Conservation (phyloP, 2,797 vertebrate genomes). For the Propithecus perrieri region DNA sequence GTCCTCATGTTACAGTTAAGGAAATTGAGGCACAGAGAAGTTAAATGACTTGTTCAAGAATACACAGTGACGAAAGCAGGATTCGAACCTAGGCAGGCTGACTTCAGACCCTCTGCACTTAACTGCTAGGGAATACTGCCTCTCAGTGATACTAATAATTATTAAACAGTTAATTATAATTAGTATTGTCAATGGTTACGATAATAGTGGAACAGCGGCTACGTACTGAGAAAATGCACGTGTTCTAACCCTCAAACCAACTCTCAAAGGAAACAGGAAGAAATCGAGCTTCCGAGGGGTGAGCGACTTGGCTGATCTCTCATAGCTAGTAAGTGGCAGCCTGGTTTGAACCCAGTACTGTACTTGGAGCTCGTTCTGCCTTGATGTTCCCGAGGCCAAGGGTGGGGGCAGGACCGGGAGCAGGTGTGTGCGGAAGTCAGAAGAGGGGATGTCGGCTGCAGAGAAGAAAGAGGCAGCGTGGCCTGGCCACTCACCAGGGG, state of each 20-base stretch:
- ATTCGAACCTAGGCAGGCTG: background rate
- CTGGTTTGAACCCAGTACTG: background rate
- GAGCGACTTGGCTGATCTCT: background rate
- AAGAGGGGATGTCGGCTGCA: too few species aligned
- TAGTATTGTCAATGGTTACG: background rate
- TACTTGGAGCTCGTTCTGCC: background rate
- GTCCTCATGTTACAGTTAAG: background rate
- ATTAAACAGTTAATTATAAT: background rate
- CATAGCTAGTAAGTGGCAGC: too few species aligned
- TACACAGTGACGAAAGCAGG: background rate
- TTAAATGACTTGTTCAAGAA: background rate
- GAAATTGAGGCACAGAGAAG: background rate
- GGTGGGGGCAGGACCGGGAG: background rate
- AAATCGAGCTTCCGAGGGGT: background rate
- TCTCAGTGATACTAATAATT: background rate
- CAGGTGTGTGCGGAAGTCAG: background rate
- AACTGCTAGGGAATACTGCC: too few species aligned
- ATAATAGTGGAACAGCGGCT: background rate
- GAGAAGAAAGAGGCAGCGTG: rapidly evolving
- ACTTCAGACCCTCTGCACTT: background rate
- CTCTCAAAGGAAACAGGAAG: background rate
- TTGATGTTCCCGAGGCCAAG: background rate
- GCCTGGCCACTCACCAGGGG: slow-evolving; percentile 29
- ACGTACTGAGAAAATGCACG: background rate
- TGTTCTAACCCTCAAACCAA: background rate